These are phyloP conservation scores for Pao palembangensis DNA, from an alignment of 2,113 vertebrate species.

Conservation along the genomic window DNA sequence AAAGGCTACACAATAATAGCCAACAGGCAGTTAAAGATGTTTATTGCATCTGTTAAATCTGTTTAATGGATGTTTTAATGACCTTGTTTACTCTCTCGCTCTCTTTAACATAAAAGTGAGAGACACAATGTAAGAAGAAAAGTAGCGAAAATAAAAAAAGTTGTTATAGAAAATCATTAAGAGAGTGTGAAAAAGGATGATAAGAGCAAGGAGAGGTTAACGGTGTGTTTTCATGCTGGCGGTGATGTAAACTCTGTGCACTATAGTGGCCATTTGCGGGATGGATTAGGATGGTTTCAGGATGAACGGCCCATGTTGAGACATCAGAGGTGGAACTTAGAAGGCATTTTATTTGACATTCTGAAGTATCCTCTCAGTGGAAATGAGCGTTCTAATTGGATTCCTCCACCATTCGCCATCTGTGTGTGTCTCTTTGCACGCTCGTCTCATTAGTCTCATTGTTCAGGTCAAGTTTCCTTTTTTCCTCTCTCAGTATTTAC, in stretches of 20 bases:
- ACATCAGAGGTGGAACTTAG: constrained; percentile 6
- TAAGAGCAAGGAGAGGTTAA: not conserved
- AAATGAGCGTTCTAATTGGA: constrained; percentile 49
- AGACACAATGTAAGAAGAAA: not conserved
- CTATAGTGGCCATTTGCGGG: constrained; percentile 10
- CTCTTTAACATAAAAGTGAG: constrained; percentile 1
- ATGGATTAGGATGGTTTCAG: constrained; percentile 26
- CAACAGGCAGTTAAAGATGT: constrained; percentile 1
- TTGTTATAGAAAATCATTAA: not conserved
- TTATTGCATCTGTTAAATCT: constrained; percentile 25
- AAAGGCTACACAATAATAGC: not conserved
- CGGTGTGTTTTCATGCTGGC: not conserved
- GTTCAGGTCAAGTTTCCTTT: constrained; percentile 16
- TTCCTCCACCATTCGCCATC: constrained; percentile 25
- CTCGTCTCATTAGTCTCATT: constrained; percentile 32
- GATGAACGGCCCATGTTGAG: constrained; percentile 28
- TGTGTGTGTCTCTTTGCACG: constrained; percentile 4
- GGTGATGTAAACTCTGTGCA: constrained; percentile 15
- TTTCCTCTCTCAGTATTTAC: constrained; percentile 1
- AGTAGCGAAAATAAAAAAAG: not conserved
- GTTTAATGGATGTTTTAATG: constrained; percentile 41
- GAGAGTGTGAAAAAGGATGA: not conserved
- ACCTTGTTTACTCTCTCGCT: constrained; percentile 5
- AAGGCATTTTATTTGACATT: constrained; percentile 35
- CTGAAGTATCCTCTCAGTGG: constrained; percentile 42